Evolutionary conservation across 1,140 invertebrate species (phyloP).

Genomic region (Coelopa frigida): DNA sequence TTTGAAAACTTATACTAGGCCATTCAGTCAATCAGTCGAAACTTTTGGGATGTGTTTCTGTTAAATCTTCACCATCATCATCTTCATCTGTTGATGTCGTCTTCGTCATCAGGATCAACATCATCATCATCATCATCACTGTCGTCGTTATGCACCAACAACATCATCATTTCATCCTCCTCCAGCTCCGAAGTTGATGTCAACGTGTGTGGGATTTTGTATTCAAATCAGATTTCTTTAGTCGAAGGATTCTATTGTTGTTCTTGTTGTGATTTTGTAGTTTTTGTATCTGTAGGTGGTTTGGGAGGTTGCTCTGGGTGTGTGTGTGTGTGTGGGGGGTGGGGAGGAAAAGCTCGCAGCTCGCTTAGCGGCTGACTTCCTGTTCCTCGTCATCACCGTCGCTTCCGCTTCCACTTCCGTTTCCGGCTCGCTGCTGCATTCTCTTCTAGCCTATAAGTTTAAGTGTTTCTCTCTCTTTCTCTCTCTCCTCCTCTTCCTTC

Average conservation of each 20-base stretch:
- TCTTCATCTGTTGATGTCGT: background rate
- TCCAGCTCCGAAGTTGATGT: background rate
- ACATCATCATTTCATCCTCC: background rate
- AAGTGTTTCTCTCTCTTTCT: too few species aligned
- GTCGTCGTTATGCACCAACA: background rate
- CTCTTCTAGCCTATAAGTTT: background rate
- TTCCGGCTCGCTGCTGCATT: background rate
- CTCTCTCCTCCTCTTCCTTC: too few species aligned
- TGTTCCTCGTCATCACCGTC: constrained; percentile 11
- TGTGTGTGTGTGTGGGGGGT: constrained; percentile 4
- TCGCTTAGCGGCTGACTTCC: constrained; percentile 18
- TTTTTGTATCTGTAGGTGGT: constrained; percentile 5
- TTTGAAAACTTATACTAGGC: constrained; percentile 28
- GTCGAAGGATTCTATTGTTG: background rate
- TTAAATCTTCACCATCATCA: background rate
- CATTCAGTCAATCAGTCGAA: constrained; percentile 46
- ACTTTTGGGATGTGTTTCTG: constrained; percentile 32
- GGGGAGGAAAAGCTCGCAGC: background rate
- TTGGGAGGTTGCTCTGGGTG: constrained; percentile 14
- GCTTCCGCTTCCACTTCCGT: constrained; percentile 8
- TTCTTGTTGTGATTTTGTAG: constrained; percentile 1
- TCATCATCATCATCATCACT: background rate
- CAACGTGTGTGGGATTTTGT: background rate
- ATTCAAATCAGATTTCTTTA: background rate
- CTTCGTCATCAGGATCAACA: background rate